Evolutionary conservation across 2,888 invertebrate genomes (phyloP).

Genomic region (Tribolium freemani): DNA sequence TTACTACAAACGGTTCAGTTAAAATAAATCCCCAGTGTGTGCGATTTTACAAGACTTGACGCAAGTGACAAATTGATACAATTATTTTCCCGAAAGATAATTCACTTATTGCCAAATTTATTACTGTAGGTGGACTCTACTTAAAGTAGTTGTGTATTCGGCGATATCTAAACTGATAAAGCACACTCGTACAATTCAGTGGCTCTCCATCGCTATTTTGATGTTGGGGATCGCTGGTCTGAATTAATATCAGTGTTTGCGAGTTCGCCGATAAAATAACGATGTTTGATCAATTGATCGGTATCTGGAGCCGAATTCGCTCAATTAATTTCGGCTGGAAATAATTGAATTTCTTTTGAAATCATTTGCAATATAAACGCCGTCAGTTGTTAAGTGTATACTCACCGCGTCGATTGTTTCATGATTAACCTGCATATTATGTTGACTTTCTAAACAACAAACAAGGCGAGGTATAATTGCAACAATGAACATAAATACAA

Average conservation of each 20-base stretch:
- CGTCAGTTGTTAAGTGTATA: slow-evolving; percentile 24
- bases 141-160: not conserved
- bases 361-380: slow-evolving; percentile 22
- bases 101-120: not conserved
- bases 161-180: not conserved
- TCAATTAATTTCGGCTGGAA: slow-evolving; percentile 5
- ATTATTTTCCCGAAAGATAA: not conserved
- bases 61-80: not conserved
- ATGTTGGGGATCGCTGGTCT: not conserved
- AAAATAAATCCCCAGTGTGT: slow-evolving; percentile 15
- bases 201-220: too few species aligned
- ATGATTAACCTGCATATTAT: slow-evolving; percentile 29
- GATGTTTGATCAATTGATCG: slow-evolving; percentile 11
- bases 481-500: slow-evolving; percentile 36
- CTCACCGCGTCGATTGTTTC: slow-evolving; percentile 29
- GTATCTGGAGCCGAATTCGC: not conserved
- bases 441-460: slow-evolving; percentile 35
- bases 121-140: not conserved
- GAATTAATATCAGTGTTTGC: not conserved
- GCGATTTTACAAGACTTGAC: not conserved
- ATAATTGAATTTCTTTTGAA: slow-evolving; percentile 21
- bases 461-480: slow-evolving; percentile 23
- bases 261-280: not conserved
- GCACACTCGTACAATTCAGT: too few species aligned
- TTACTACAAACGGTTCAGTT: slow-evolving; percentile 12